These are phyloP conservation scores for Chromoteleia sp. DNA, from an alignment of 2,888 invertebrate species.

Conservation along the genomic window DNA sequence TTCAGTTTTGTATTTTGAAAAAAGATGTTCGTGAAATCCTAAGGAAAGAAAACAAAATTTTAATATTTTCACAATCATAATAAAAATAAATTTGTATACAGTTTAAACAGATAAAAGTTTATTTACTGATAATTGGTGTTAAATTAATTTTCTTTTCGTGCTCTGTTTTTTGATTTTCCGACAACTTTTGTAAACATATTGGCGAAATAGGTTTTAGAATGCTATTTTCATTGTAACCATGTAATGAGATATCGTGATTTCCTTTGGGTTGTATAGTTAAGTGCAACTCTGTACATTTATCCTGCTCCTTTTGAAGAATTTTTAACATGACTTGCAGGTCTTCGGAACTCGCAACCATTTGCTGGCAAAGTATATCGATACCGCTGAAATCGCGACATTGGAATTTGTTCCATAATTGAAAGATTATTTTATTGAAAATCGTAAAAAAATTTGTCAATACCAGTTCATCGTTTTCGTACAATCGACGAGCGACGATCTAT, in stretches of 20 bases:
- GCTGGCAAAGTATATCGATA: background rate
- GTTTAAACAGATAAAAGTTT: too few relatives aligned
- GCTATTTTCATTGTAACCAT: background rate
- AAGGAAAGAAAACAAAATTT: conserved; percentile 6
- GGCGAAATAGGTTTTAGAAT: conserved; percentile 8
- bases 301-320: conserved; percentile 2
- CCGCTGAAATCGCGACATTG: conserved; percentile 6
- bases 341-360: conserved; percentile 19
- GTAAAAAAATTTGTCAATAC: conserved; percentile 22
- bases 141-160: conserved; percentile 42
- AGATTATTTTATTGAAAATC: conserved; percentile 14
- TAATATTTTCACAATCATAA: conserved; percentile 2
- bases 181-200: conserved; percentile 20
- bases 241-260: background rate
- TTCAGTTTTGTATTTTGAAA: conserved; percentile 34
- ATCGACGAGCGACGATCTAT: conserved; percentile 32
- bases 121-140: conserved; percentile 30
- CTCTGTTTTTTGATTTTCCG: conserved; percentile 28
- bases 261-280: background rate
- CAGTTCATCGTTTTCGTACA: conserved; percentile 32
- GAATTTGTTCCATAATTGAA: background rate
- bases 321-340: conserved; percentile 5
- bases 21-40: conserved; percentile 15
- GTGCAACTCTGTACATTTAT: background rate
- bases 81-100: too few relatives aligned